phyloP scores from a whole-genome alignment of 2,797 vertebrate species.

The Parambassis ranga region DNA sequence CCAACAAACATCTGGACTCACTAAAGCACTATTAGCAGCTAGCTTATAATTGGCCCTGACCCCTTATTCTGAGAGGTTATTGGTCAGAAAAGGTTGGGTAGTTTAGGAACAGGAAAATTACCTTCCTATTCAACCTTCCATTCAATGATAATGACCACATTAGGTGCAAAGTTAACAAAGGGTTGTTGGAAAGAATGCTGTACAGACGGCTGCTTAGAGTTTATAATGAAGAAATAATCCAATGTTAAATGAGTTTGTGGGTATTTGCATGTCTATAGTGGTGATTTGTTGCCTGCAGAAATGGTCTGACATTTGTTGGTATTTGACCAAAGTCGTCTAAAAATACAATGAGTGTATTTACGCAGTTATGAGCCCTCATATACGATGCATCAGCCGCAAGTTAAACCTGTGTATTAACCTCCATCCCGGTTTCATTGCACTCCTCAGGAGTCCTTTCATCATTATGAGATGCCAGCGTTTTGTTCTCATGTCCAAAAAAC shows the following conservation, averaged over 20 bases:
- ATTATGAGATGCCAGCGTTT: slow-evolving; percentile 52
- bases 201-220: slow-evolving; percentile 26
- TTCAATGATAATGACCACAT: slow-evolving; percentile 74
- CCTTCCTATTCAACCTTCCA: slow-evolving; percentile 86
- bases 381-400: neutral
- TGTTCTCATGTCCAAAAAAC: slow-evolving; percentile 59
- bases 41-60: slow-evolving; percentile 76
- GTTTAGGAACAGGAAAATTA: slow-evolving; percentile 78
- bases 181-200: slow-evolving; percentile 55
- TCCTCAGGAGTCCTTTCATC: slow-evolving; percentile 57
- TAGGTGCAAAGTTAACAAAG: slow-evolving; percentile 70
- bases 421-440: neutral
- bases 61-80: slow-evolving; percentile 73
- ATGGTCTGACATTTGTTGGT: neutral
- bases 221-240: no score
- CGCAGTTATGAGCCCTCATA: neutral
- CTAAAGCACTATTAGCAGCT: slow-evolving; percentile 71
- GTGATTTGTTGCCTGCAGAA: neutral
- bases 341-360: neutral
- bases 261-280: slow-evolving; percentile 1
- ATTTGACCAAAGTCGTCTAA: neutral
- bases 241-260: no score
- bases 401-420: slow-evolving; percentile 4
- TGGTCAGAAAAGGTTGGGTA: slow-evolving; percentile 71
- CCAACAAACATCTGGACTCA: slow-evolving; percentile 72